Conservation (phyloP, 2,113 vertebrate species). For the Falcunculus frontatus region DNA sequence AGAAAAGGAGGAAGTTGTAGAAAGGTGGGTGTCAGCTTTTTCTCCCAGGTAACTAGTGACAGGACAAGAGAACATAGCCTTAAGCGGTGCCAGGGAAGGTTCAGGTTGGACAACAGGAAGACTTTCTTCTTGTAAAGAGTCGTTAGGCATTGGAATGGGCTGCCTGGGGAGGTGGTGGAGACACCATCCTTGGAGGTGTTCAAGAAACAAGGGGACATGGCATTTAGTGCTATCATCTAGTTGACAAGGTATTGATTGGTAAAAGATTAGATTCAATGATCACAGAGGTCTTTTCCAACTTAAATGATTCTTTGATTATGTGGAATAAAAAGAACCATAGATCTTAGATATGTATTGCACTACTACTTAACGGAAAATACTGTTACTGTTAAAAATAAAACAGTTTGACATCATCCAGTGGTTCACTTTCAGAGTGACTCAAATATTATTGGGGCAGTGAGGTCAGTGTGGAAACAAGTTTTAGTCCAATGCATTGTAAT, state of each 20-base stretch:
- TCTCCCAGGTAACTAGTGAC: not conserved
- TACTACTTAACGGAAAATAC: not conserved
- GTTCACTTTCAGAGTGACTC: not conserved
- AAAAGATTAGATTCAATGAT: not conserved
- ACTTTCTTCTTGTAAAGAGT: not conserved
- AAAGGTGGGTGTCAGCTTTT: not conserved
- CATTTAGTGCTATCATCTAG: not conserved
- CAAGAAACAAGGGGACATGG: not conserved
- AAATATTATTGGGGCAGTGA: not conserved
- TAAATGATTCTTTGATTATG: no score
- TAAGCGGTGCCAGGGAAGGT: not conserved
- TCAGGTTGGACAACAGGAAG: not conserved
- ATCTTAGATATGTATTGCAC: not conserved
- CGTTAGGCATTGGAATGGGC: not conserved
- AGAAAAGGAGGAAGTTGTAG: not conserved
- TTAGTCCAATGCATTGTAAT: not conserved
- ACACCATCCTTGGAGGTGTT: not conserved
- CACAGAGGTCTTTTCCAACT: not conserved
- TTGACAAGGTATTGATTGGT: not conserved
- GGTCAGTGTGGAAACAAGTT: not conserved
- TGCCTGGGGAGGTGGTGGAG: not conserved
- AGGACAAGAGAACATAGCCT: not conserved
- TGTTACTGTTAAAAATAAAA: not conserved
- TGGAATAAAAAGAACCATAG: not conserved
- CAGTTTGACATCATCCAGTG: not conserved